Percentiles rank a stretch among this genome's conserved stretches.
These are phyloP conservation scores for Loripinus fragilis DNA, from an alignment of 2,888 invertebrate genomes.

Conservation along the genomic window DNA sequence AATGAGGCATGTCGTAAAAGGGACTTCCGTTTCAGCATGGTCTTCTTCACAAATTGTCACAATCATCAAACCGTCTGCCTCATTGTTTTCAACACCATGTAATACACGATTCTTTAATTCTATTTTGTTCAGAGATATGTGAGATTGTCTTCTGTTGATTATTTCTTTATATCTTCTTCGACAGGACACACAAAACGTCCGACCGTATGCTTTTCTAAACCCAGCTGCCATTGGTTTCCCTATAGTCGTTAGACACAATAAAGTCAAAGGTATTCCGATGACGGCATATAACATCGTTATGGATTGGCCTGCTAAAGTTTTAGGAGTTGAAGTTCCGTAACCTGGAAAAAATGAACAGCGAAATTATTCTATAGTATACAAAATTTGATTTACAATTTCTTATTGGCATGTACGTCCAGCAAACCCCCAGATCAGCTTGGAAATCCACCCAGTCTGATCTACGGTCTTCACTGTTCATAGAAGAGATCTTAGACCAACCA, in stretches of 20 bases:
- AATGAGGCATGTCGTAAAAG: constrained; percentile 93
- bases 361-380: no score
- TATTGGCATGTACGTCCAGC: no score
- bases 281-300: constrained; percentile 77
- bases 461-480: no score
- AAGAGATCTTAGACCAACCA: no score
- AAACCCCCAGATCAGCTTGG: no score
- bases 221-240: constrained; percentile 95
- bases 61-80: constrained; percentile 1
- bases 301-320: constrained; percentile 71
- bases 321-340: constrained; percentile 77
- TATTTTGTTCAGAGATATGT: not conserved
- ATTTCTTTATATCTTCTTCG: constrained; percentile 8
- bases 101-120: not conserved
- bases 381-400: no score
- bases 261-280: constrained; percentile 81
- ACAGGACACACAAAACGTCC: constrained; percentile 53
- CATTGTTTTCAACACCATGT: not conserved
- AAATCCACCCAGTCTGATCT: no score
- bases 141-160: not conserved
- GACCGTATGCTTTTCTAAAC: constrained; percentile 90
- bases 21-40: constrained; percentile 86
- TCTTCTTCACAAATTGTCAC: constrained; percentile 6
- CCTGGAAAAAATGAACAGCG: constrained; percentile 62
- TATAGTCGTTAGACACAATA: constrained; percentile 96